Base-by-base conservation (phyloP, 2,888 invertebrate genomes). In the Caenorhabditis plicata region DNA sequence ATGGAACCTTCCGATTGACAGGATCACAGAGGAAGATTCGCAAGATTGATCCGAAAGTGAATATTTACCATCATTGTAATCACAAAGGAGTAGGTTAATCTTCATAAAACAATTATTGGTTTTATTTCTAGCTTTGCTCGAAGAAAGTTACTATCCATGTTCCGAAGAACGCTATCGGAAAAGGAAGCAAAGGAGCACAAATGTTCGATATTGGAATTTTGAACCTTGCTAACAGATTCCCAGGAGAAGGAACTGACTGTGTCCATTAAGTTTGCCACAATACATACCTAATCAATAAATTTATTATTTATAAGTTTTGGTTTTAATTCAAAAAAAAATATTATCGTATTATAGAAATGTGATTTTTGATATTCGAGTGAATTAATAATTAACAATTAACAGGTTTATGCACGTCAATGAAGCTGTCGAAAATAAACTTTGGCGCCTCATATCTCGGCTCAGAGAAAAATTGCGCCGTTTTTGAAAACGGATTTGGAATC, bases 1-100 rank as follows among this genome's bases (percentile, higher is more conserved):
- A 71, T 25, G 77, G 77, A 35, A 63, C 58, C 4, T 77, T 77
- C 60, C 44, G 45, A 4, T 44, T 67, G 1, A 15, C 27, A 2
- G 75, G 75, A 32, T 62, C 60, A 13, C 64, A 67, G 31, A 45
- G 35, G 11, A 64, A 67, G 26, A 57, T 61, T 19, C 27, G 64
- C 22, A 67, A 60, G 23, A 67, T 67, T 23, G 67, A 67, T 15
- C 67, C 67, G 7, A 64, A 64, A 17, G 53, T 47, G 38, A 61
- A 61, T 22, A 63, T 63, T 33, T 67, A 63, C 20, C 66, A 67
- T 33, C 48, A 47, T 50, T 62, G 62, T 49, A 55, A 55, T 22
- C 53, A 57, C 36, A 29, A 33, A 26, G 57, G 63, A 35, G 62
- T 62, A 4, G 27, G 54, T 25, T 13, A 29, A 26, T 26, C 19